phyloP scores from a whole-genome alignment of 2,113 vertebrate genomes.

The Trichechus manatus region DNA sequence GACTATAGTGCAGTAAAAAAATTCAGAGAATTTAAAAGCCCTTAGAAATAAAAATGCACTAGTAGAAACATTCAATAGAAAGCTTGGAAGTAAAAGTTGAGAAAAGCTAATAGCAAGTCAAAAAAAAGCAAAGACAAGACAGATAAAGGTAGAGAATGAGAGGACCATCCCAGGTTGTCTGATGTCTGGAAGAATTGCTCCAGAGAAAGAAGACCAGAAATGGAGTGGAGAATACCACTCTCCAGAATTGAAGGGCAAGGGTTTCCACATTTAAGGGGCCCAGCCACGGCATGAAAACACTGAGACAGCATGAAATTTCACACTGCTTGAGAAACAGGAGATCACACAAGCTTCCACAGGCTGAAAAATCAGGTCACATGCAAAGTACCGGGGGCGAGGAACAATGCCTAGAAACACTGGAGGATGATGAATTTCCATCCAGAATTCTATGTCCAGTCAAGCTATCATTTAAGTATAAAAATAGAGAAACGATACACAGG shows the following conservation, averaged over 20 bases:
- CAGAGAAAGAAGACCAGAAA: not conserved
- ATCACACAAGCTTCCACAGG: not conserved
- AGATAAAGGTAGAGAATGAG: not conserved
- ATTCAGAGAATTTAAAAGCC: too few species aligned
- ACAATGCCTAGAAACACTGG: not conserved
- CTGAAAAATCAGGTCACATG: not conserved
- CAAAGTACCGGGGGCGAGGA: not conserved
- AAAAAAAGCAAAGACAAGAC: not conserved
- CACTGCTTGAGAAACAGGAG: not conserved
- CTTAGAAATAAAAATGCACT: too few species aligned
- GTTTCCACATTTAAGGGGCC: not conserved
- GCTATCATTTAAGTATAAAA: not conserved
- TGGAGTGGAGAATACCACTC: too few species aligned
- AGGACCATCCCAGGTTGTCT: not conserved
- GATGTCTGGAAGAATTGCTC: not conserved
- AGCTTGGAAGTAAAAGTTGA: not conserved
- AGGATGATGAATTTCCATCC: not conserved
- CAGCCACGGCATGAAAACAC: not conserved
- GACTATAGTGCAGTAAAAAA: not conserved
- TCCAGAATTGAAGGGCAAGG: not conserved
- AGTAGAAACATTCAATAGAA: not conserved
- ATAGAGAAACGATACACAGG: not conserved
- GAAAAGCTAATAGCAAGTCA: not conserved
- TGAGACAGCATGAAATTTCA: accelerated
- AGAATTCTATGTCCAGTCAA: accelerated